These are phyloP conservation scores for Hyperopisus bebe DNA, from an alignment of 2,113 vertebrate species.

Conservation along the genomic window DNA sequence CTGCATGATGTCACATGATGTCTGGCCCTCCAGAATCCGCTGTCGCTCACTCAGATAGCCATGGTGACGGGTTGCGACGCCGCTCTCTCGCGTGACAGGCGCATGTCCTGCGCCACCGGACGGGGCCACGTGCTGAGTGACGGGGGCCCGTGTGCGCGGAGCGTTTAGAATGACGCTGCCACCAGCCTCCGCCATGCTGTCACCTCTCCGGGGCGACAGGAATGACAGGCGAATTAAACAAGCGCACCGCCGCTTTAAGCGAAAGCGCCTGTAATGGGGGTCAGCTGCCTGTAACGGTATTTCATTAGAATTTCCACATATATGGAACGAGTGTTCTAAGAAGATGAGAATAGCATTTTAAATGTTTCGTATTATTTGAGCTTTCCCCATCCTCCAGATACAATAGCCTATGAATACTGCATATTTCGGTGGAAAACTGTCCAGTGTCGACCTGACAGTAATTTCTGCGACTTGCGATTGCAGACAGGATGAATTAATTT, in stretches of 20 bases:
- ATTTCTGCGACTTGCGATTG: neutral
- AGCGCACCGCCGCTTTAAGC: neutral
- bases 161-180: neutral
- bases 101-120: neutral
- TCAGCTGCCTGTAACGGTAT: neutral
- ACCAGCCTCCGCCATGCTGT: neutral
- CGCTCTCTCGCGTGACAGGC: neutral
- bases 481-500: neutral
- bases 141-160: no score
- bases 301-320: neutral
- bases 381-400: neutral
- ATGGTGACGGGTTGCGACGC: neutral
- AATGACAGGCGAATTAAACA: neutral
- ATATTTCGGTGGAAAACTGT: neutral
- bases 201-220: neutral
- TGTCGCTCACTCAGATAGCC: neutral
- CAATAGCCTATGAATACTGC: neutral
- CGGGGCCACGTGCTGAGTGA: neutral
- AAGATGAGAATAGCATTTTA: neutral
- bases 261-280: neutral
- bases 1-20: neutral
- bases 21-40: neutral
- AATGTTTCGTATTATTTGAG: neutral
- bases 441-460: neutral
- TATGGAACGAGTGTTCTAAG: neutral